A percentile compares a stretch with the other conserved stretches of the same genome.
These are phyloP conservation scores for Drosophila fulvimacula DNA, from an alignment of 2,888 invertebrate genomes.

Conservation along the genomic window DNA sequence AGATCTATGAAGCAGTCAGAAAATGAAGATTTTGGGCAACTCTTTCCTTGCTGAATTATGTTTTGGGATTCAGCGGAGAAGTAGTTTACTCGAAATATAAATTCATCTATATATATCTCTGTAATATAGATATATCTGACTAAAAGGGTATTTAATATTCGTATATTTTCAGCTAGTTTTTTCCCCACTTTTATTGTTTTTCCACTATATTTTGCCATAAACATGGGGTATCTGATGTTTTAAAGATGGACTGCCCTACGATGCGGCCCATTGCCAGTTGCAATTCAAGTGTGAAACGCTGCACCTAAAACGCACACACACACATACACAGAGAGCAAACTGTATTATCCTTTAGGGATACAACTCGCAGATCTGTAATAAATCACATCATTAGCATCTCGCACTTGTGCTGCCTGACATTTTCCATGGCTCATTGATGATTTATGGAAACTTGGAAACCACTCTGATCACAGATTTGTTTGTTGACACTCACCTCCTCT, in stretches of 20 bases:
- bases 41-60: too few species aligned
- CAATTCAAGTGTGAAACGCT: slow-evolving; percentile 73
- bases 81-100: too few species aligned
- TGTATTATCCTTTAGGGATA: slow-evolving; percentile 58
- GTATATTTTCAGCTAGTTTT: not conserved
- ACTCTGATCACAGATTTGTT: slow-evolving; percentile 53
- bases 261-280: slow-evolving; percentile 57
- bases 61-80: too few species aligned
- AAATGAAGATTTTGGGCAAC: too few species aligned
- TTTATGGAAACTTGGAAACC: slow-evolving; percentile 53
- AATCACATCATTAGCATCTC: slow-evolving; percentile 74
- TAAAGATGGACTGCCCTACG: slow-evolving; percentile 41
- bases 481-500: slow-evolving; percentile 62
- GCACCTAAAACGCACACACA: slow-evolving; percentile 50
- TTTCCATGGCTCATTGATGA: slow-evolving; percentile 53
- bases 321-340: slow-evolving; percentile 19
- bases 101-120: too few species aligned
- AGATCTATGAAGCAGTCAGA: not conserved
- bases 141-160: not conserved
- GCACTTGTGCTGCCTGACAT: slow-evolving; percentile 42
- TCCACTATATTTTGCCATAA: slow-evolving; percentile 46
- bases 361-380: slow-evolving; percentile 46
- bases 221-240: slow-evolving; percentile 55
- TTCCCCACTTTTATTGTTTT: slow-evolving; percentile 16
- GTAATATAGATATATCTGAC: too few species aligned